A percentile compares a stretch with the other conserved stretches of the same genome.
Evolutionary conservation across 2,888 invertebrate genomes (phyloP).

Genomic region (Andrena haemorrhoa): DNA sequence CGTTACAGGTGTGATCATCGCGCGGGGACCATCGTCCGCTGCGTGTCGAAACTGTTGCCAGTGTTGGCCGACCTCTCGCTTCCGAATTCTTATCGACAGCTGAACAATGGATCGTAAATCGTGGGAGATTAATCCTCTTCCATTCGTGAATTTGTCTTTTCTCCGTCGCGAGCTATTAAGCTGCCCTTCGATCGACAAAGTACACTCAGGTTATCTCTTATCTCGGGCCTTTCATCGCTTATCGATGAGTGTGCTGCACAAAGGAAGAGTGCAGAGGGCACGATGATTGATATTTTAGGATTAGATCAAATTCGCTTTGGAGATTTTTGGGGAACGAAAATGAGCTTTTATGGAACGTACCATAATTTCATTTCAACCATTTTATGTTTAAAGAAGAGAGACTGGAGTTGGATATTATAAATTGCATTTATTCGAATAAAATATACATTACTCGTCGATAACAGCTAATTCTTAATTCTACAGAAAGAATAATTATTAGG

Average conservation of each 20-base stretch:
- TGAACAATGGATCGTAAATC: neutral
- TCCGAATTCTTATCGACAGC: neutral
- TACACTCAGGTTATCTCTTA: too few relatives aligned
- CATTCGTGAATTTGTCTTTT: neutral
- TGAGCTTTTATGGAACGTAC: too few relatives aligned
- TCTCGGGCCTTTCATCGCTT: neutral
- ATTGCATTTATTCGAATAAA: too few relatives aligned
- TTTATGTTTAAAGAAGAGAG: too few relatives aligned
- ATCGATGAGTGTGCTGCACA: neutral
- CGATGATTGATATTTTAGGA: neutral
- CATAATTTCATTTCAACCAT: too few relatives aligned
- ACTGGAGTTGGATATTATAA: too few relatives aligned
- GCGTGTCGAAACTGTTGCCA: neutral
- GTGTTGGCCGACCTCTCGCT: neutral
- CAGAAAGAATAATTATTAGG: too few relatives aligned
- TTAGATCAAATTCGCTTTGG: neutral
- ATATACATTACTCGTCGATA: too few relatives aligned
- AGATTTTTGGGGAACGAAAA: too few relatives aligned
- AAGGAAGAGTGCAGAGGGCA: neutral
- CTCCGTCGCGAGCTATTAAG: neutral
- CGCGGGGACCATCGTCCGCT: neutral
- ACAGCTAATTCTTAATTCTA: too few relatives aligned
- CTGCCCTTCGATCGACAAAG: neutral
- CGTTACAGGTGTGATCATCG: neutral
- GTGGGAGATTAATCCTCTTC: neutral